Base-by-base conservation (phyloP, 2,113 vertebrate genomes). In the Sardina pilchardus region DNA sequence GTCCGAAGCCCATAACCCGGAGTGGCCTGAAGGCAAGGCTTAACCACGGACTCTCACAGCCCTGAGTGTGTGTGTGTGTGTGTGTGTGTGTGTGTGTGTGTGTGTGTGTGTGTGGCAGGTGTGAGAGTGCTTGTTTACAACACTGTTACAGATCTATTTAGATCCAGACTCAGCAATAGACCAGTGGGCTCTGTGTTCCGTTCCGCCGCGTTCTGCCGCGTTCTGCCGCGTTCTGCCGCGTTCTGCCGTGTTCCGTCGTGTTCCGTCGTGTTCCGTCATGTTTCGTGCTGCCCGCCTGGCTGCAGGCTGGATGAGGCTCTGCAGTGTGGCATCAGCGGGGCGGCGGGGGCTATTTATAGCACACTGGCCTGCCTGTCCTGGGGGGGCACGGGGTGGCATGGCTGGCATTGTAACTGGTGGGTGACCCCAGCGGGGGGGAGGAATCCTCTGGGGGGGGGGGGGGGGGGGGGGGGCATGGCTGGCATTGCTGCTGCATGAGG, bases 351-450 rank as follows among this genome's bases (percentile, higher is more conserved):
- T 47, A 47, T 47, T 47, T 47, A 84, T 80, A 45, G 56, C 84
- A 81, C 36, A 63, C 84, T 78, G 56, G 45, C 45, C 45, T 83
- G 47, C 34, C 82, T 87, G 63, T 81, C 80, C 81, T 34, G 47
- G 39, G 39, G 39, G 39, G 39, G 39, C 39, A 42, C 4, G 53
- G 81, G 71, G 81, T 75, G 45, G 75, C 17, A 10, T 81, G 4
- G 80, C n/a, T 30, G 81, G 47, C 2, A 30, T 42, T 81, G 48
- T 16, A 81, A 42, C 26, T 53, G 53, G 78, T 43, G 59, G 42
- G 6, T 19, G 2, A 63, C 36, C n/a, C 44, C 19, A 81, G 42
- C 63, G 30, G 17, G 4, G 50, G 50, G 39, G 81, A 45, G 17
- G 47, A 67, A 14, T 47, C 82, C 53, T 34, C 4, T 3, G 50